Conservation (phyloP, 2,888 invertebrate species). For the Sialis lutaria region DNA sequence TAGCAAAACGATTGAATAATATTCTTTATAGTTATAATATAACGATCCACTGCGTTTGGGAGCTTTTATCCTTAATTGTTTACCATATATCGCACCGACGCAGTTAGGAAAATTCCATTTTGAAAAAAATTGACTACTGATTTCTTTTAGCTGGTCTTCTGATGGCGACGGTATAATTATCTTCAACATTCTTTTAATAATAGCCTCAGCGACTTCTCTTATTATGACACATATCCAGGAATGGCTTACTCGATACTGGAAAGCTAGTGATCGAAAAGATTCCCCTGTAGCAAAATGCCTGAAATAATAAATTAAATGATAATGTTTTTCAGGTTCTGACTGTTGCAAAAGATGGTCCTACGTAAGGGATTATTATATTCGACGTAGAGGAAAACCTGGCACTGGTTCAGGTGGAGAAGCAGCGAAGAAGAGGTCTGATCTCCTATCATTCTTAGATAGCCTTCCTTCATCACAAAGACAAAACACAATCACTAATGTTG, state of each 20-base stretch:
- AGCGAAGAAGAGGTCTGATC: conserved; percentile 15
- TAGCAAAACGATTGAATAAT: conserved; percentile 14
- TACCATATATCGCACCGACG: conserved; percentile 14
- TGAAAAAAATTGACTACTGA: conserved; percentile 4
- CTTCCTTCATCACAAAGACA: conserved; percentile 9
- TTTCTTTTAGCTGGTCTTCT: conserved; percentile 4
- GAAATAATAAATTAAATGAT: background rate
- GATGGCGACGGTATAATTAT: conserved; percentile 9
- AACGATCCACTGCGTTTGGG: conserved; percentile 11
- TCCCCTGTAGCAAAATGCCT: conserved; percentile 8
- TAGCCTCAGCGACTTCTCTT: conserved; percentile 7
- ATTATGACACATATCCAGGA: conserved; percentile 8
- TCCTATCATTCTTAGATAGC: conserved; percentile 13
- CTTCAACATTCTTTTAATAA: conserved; percentile 6
- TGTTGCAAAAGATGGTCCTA: conserved; percentile 17
- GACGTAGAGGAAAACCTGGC: conserved; percentile 15
- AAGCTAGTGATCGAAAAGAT: conserved; percentile 9
- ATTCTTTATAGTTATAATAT: conserved; percentile 15
- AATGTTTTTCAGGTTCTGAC: conserved; percentile 9
- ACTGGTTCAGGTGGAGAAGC: conserved; percentile 7
- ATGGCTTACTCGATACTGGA: conserved; percentile 9
- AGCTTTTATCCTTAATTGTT: conserved; percentile 13
- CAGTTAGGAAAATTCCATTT: conserved; percentile 9
- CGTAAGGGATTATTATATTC: conserved; percentile 18
- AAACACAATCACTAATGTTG: too few species aligned